Evolutionary conservation across 2,797 vertebrate species (phyloP).

Genomic region (Microhierax caerulescens): DNA sequence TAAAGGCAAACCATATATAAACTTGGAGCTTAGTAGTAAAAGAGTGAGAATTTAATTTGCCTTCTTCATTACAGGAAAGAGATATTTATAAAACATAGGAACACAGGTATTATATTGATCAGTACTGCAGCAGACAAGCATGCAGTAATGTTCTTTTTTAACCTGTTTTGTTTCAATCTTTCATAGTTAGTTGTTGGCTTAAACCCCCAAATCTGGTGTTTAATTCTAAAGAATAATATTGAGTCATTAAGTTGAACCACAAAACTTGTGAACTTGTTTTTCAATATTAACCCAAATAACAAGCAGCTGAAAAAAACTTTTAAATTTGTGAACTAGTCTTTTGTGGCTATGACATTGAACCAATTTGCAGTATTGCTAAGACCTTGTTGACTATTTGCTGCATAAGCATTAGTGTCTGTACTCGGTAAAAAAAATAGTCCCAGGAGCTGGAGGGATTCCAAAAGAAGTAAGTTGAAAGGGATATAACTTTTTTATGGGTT

Average conservation of each 20-base stretch:
- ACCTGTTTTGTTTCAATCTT: background rate
- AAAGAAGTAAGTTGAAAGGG: background rate
- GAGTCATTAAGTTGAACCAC: background rate
- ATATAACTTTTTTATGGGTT: background rate
- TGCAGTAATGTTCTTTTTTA: background rate
- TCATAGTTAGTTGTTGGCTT: background rate
- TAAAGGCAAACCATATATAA: background rate
- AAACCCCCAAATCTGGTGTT: background rate
- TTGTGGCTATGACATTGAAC: background rate
- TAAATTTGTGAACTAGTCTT: background rate
- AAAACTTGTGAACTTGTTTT: background rate
- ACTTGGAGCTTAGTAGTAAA: background rate
- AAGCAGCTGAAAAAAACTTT: background rate
- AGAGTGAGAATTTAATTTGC: background rate
- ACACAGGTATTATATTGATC: background rate
- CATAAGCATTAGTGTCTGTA: background rate
- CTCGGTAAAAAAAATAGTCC: background rate
- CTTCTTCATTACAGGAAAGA: background rate
- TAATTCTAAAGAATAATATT: background rate
- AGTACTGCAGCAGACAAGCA: background rate
- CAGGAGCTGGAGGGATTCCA: background rate
- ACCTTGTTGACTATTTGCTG: background rate
- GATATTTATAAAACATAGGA: background rate
- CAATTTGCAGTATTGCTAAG: background rate
- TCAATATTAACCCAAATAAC: background rate